Conservation (phyloP, 2,797 vertebrate genomes). For the Astyanax mexicanus region DNA sequence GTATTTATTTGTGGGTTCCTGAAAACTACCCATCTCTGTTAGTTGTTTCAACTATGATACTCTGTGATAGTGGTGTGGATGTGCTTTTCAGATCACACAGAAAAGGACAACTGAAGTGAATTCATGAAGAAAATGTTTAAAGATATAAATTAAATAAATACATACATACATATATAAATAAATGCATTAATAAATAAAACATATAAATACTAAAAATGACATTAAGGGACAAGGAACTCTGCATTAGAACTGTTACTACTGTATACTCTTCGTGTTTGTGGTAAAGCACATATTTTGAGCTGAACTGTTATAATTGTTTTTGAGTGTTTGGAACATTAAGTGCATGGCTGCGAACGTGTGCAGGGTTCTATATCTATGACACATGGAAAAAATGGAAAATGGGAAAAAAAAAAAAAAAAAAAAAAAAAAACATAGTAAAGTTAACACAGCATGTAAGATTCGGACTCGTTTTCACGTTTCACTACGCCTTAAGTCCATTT, state of each 20-base stretch:
- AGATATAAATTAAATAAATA: not conserved
- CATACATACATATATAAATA: not conserved
- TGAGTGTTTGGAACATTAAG: conserved; percentile 8
- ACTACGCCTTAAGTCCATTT: too few relatives aligned
- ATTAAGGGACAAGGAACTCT: too few relatives aligned
- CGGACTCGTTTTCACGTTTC: too few relatives aligned
- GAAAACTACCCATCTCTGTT: too few relatives aligned
- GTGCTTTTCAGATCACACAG: not conserved
- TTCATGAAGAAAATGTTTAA: not conserved
- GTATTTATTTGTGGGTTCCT: too few relatives aligned
- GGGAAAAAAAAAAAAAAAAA: not conserved
- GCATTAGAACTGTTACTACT: not conserved
- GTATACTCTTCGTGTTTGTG: not conserved
- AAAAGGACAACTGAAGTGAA: not conserved
- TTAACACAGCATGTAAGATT: too few relatives aligned
- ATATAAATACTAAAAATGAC: too few relatives aligned
- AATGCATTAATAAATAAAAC: conserved; percentile 12
- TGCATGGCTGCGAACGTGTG: conserved; percentile 35
- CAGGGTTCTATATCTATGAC: not conserved
- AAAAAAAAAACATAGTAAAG: too few relatives aligned
- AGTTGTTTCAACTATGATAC: too few relatives aligned
- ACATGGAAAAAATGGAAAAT: not conserved
- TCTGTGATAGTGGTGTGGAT: too few relatives aligned
- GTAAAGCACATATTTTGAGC: not conserved
- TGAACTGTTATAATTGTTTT: too few relatives aligned